Evolutionary conservation across 2,888 invertebrate genomes (phyloP), one percentile per base, ranked within the genome.

Genomic region (Caenorhabditis angaria): DNA sequence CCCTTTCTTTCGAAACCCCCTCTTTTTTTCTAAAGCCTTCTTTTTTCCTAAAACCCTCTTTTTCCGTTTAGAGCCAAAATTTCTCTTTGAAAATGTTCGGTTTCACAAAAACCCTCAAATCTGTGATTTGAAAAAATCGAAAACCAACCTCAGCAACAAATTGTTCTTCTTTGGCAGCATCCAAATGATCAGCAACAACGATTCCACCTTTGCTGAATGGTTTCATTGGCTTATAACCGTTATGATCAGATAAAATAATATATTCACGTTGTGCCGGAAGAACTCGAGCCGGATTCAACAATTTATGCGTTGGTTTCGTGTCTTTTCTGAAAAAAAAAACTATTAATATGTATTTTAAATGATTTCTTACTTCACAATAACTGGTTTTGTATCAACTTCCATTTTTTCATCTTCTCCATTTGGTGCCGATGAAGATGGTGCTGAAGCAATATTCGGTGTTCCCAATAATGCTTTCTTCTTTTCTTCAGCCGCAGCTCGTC

Each of bases 281-380:
- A 14, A 72, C 72, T 50, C 72, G 63, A 20, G 67, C 64, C 27
- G 72, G 72, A 50, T 72, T 72, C 3, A 14, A 10, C 10, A 72
- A 56, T 18, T 41, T 63, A 41, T 71, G 66, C 5, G 54, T 48
- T 22, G 65, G 65, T 41, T 47, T 41, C 6, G 41, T 58, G 47
- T 58, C 58, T 35, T 56, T 56, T 28, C 56, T 56, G 24, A 35
- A 56, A 32, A 28, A 22, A 25, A 25, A n/a, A n/a, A n/a, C n/a
- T n/a, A n/a, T n/a, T n/a, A n/a, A n/a, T n/a, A n/a, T n/a, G n/a
- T 18, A 8, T 54, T 28, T 8, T 12, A 14, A 41, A 20, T 35
- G 20, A 35, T 22, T n/a, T 20, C n/a, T 56, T 22, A 22, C 35
- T 56, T 28, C 29, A 20, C 22, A 56, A 56, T 12, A 32, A 27